phyloP scores from a whole-genome alignment of 1,140 invertebrate genomes.

The Tetramorium alpestre region DNA sequence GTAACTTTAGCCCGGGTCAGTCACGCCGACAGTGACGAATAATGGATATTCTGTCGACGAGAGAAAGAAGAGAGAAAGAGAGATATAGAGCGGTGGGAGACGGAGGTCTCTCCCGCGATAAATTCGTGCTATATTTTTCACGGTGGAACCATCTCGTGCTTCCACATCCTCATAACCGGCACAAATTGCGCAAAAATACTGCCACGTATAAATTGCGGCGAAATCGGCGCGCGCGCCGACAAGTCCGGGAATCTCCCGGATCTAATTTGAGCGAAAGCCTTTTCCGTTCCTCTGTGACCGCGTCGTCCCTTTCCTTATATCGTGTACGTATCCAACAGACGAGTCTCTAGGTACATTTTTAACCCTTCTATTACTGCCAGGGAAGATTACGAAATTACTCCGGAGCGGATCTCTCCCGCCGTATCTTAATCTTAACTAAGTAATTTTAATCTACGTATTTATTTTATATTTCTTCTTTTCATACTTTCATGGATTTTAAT shows the following conservation, averaged over 20 bases:
- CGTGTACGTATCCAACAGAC: conserved; percentile 41
- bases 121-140: conserved; percentile 77
- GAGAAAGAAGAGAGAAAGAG: conserved; percentile 44
- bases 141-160: conserved; percentile 66
- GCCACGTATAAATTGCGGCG: conserved; percentile 74
- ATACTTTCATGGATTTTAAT: neutral
- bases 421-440: conserved; percentile 13
- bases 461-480: conserved; percentile 17
- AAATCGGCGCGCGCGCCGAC: conserved; percentile 70
- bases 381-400: conserved; percentile 35
- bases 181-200: conserved; percentile 80
- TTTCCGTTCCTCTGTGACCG: conserved; percentile 57
- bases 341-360: conserved; percentile 57
- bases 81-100: conserved; percentile 17
- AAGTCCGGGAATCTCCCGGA: conserved; percentile 66
- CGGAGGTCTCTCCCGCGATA: conserved; percentile 70
- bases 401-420: neutral
- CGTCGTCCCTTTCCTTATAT: conserved; percentile 50
- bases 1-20: conserved; percentile 60
- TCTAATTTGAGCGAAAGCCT: conserved; percentile 77
- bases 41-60: conserved; percentile 69
- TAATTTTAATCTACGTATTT: conserved; percentile 29
- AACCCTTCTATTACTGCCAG: conserved; percentile 10
- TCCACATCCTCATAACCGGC: conserved; percentile 76
- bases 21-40: conserved; percentile 74